Evolutionary conservation across 1,140 invertebrate genomes (phyloP).

Genomic region (Vanessa atalanta): DNA sequence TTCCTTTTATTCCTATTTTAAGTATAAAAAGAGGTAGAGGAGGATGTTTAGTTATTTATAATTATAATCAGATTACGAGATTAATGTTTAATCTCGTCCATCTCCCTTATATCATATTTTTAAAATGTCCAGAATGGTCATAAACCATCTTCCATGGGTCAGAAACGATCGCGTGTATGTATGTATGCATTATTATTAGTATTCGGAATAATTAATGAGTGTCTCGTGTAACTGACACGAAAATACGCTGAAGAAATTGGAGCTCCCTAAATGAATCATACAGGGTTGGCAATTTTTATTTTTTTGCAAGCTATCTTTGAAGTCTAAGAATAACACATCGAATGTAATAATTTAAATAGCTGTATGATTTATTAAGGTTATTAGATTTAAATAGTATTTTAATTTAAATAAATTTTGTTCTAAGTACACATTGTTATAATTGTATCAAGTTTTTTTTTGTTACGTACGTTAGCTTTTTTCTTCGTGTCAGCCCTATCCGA

Average conservation of each 20-base stretch:
- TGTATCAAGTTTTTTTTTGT: too few relatives aligned
- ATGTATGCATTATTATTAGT: slow-evolving; percentile 44
- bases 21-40: too few relatives aligned
- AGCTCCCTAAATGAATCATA: slow-evolving; percentile 51
- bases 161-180: slow-evolving; percentile 12
- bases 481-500: slow-evolving; percentile 16
- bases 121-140: too few relatives aligned
- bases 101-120: too few relatives aligned
- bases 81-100: too few relatives aligned
- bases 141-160: not conserved
- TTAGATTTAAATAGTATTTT: not conserved
- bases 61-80: too few relatives aligned
- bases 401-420: not conserved
- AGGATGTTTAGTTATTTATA: too few relatives aligned
- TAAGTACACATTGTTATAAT: too few relatives aligned
- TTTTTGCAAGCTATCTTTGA: not conserved
- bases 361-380: not conserved
- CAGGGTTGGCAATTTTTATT: slow-evolving; percentile 35
- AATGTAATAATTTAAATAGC: too few relatives aligned
- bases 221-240: slow-evolving; percentile 42
- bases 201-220: slow-evolving; percentile 52
- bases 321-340: too few relatives aligned
- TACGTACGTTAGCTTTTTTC: too few relatives aligned
- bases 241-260: slow-evolving; percentile 54
- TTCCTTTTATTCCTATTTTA: too few relatives aligned